Conservation (phyloP, 2,113 vertebrate species). For the Mixornis gularis region DNA sequence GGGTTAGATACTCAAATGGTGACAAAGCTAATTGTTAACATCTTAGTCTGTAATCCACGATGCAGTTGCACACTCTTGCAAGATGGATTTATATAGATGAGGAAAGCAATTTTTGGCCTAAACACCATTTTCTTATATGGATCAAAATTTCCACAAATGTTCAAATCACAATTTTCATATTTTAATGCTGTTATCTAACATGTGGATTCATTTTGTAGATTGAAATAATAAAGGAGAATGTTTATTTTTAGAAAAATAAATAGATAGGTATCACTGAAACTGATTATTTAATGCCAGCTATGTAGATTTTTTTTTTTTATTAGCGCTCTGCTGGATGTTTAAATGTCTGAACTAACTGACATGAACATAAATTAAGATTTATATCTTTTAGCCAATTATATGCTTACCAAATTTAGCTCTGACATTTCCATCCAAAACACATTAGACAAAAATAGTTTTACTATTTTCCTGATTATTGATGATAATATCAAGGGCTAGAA, state of each 20-base stretch:
- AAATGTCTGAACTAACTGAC: background rate
- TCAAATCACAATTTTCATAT: background rate
- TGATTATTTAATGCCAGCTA: background rate
- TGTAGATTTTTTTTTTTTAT: background rate
- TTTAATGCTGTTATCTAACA: background rate
- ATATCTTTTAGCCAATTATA: background rate
- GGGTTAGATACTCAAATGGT: background rate
- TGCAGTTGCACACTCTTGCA: background rate
- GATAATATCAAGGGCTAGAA: rapidly evolving
- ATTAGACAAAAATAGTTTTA: background rate
- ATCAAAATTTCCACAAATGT: background rate
- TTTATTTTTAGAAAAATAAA: background rate
- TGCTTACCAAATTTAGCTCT: background rate
- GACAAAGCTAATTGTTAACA: background rate
- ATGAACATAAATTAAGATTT: background rate
- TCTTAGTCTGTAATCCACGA: background rate
- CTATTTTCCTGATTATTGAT: background rate
- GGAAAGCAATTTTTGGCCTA: background rate
- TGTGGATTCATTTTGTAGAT: background rate
- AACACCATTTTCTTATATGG: background rate
- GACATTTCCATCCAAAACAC: background rate
- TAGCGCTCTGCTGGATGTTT: background rate
- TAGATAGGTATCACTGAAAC: background rate
- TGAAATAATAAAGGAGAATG: background rate
- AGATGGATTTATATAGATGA: background rate